Evolutionary conservation across 2,113 vertebrate genomes (phyloP), one percentile per base, ranked within the genome.

Genomic region (Muntiacus muntjak): DNA sequence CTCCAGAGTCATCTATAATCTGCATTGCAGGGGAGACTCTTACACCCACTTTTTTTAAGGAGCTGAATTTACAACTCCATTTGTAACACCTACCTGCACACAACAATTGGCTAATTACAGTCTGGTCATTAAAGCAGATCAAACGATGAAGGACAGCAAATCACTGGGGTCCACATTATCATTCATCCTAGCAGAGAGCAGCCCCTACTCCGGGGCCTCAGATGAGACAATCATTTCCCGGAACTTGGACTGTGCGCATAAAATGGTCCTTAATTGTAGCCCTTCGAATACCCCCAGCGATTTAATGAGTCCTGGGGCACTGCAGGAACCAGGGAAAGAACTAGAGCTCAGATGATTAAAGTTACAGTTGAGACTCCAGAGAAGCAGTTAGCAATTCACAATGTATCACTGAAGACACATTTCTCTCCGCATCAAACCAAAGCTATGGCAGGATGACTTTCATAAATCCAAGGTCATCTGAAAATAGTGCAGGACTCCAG

Each of bases 41-140:
- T 45, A 26, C 0, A 36, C 52, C 26, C 15, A 21, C 16, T 11
- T 87, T 84, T 86, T 82, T 78, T 7, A 47, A 96, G 58, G 28
- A 54, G 14, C 64, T 55, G 74, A 81, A 94, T 98, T 93, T 94
- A 92, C 88, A 97, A 71, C 87, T 88, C 78, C 85, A 87, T 95
- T 90, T 0, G 52, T 45, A 96, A 97, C 94, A 96, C 92, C 92
- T 85, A 96, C 85, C 76, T 82, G 85, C 91, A 94, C 74, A 92
- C 64, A 87, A 85, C 85, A 96, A 90, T 71, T 78, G 82, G 50
- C 94, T 95, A 98, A 96, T 97, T 97, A 94, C 52, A 85, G 81
- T 30, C 74, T 54, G 81, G 95, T 91, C 92, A 91, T 96, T 91
- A 97, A 96, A 81, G 85, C 81, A 78, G 84, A 96, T 92, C 93